phyloP scores from a whole-genome alignment of 1,140 invertebrate species.

The Ostrea denselamellosa region DNA sequence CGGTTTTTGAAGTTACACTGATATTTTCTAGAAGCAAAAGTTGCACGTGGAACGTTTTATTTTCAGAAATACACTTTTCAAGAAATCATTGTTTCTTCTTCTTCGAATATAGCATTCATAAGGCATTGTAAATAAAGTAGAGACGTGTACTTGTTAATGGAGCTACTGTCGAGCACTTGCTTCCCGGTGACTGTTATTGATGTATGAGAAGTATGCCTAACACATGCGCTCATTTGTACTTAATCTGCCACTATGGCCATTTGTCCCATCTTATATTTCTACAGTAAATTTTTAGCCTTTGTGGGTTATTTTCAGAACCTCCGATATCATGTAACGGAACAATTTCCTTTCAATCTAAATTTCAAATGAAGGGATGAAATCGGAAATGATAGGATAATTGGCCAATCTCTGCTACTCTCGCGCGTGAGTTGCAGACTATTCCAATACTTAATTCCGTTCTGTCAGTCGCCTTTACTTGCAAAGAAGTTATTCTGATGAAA shows the following conservation, averaged over 20 bases:
- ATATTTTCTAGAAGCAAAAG: too few species aligned
- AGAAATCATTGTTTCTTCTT: too few species aligned
- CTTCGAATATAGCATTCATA: too few species aligned
- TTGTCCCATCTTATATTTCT: background rate
- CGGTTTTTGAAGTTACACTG: too few species aligned
- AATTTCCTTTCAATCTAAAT: constrained; percentile 34
- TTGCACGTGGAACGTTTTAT: too few species aligned
- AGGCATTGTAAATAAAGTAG: too few species aligned
- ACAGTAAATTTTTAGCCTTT: background rate
- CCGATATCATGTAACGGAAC: constrained; percentile 15
- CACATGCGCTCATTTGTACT: background rate
- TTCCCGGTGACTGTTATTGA: background rate
- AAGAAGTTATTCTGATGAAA: constrained; percentile 34
- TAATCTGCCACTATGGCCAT: background rate
- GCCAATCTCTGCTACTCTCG: constrained; percentile 33
- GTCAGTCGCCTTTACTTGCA: constrained; percentile 14
- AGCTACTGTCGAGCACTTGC: too few species aligned
- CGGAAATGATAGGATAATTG: constrained; percentile 38
- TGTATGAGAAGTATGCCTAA: background rate
- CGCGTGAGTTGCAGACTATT: constrained; percentile 30
- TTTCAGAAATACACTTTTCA: too few species aligned
- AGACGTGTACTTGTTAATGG: background rate
- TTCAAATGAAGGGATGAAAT: constrained; percentile 36
- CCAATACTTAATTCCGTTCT: constrained; percentile 34
- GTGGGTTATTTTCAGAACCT: background rate